Evolutionary conservation across 2,888 invertebrate species (phyloP).

Genomic region (Mimas tiliae): DNA sequence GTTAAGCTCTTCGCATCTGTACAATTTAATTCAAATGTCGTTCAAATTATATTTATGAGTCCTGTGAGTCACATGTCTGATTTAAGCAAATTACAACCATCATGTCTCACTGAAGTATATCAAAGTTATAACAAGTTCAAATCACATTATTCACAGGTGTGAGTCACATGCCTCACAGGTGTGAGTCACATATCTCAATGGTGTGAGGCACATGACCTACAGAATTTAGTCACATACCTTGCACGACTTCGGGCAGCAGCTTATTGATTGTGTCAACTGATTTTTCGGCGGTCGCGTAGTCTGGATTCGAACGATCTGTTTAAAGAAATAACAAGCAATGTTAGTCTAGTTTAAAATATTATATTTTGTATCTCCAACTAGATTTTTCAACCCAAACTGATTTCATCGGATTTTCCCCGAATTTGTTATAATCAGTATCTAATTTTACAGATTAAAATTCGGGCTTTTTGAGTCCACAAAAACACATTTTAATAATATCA

Average conservation of each 20-base stretch:
- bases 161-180: background rate
- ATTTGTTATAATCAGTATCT: no score
- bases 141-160: background rate
- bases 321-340: background rate
- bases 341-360: no score
- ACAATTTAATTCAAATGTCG: background rate
- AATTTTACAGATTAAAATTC: no score
- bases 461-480: no score
- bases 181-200: background rate
- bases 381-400: no score
- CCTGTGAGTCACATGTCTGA: background rate
- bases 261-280: conserved; percentile 54
- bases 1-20: conserved; percentile 53
- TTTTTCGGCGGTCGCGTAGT: conserved; percentile 54
- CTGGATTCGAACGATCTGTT: conserved; percentile 53
- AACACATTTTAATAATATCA: no score
- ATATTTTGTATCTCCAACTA: no score
- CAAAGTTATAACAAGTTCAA: background rate
- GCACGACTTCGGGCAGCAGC: conserved; percentile 55
- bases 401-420: no score
- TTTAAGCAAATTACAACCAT: no score
- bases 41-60: background rate
- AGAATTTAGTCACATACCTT: conserved; percentile 47
- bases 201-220: background rate
- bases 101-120: background rate